Percentiles rank a stretch among this genome's conserved stretches.
These are phyloP conservation scores for Gryon sp. DNA, from an alignment of 1,140 invertebrate species.

Conservation along the genomic window DNA sequence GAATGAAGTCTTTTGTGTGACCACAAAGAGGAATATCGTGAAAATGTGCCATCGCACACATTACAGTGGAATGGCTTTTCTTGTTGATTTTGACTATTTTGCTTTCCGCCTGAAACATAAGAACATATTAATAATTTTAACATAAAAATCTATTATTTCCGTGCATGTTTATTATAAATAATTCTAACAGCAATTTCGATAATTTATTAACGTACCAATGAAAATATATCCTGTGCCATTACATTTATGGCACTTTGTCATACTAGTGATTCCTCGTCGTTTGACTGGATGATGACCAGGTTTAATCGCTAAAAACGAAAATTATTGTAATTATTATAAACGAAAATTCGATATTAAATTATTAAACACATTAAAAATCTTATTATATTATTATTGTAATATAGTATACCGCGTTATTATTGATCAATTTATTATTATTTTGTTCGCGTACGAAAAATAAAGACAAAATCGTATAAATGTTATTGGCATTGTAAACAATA, in stretches of 20 bases:
- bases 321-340: no score
- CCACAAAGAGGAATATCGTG: constrained; percentile 91
- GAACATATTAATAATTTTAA: background rate
- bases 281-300: constrained; percentile 89
- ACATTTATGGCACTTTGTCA: constrained; percentile 92
- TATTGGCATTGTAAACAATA: no score
- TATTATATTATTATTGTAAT: no score
- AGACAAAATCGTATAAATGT: background rate
- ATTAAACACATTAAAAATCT: no score
- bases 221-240: constrained; percentile 92
- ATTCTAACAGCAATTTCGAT: no score
- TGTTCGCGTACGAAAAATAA: constrained; percentile 10
- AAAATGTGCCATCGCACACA: constrained; percentile 90
- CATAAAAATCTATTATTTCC: no score
- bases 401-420: no score
- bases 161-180: no score
- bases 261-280: constrained; percentile 88
- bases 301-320: constrained; percentile 75
- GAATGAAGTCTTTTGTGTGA: constrained; percentile 91
- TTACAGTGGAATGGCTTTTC: constrained; percentile 93
- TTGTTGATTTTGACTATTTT: constrained; percentile 81
- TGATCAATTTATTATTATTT: no score
- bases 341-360: no score
- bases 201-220: constrained; percentile 80
- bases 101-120: constrained; percentile 77